These are phyloP conservation scores for Rhamnusium bicolor DNA, from an alignment of 2,888 invertebrate species.

Conservation along the genomic window DNA sequence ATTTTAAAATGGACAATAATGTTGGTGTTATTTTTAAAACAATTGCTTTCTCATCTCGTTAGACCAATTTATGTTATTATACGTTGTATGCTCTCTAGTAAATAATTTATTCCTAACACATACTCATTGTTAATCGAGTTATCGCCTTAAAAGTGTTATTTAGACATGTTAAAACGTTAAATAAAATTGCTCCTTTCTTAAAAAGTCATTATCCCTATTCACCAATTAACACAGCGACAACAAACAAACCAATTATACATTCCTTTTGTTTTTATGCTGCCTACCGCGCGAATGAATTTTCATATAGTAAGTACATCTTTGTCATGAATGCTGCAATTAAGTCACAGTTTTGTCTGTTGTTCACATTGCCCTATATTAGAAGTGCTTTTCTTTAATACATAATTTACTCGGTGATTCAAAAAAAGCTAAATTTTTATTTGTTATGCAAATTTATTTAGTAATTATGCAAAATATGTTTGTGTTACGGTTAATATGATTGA, in stretches of 20 bases:
- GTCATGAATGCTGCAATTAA: conserved; percentile 3
- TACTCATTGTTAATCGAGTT: conserved; percentile 14
- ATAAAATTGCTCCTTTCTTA: neutral
- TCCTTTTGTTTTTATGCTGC: neutral
- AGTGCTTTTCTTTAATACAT: neutral
- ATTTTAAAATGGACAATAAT: neutral
- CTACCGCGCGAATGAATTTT: neutral
- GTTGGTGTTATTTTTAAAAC: neutral
- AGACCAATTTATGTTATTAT: neutral
- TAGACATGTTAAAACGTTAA: neutral
- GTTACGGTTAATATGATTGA: too few relatives aligned
- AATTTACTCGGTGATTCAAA: neutral
- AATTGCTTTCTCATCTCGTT: neutral
- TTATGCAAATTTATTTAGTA: too few relatives aligned
- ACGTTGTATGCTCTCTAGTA: neutral
- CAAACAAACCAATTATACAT: neutral
- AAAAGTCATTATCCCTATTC: neutral
- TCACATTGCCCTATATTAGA: neutral
- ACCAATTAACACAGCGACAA: neutral
- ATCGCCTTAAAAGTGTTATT: neutral
- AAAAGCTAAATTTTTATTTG: too few relatives aligned
- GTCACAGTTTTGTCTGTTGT: neutral
- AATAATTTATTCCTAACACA: neutral
- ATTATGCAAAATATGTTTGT: too few relatives aligned
- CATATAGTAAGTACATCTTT: neutral